These are phyloP conservation scores for Synchiropus splendidus DNA, from an alignment of 2,113 vertebrate genomes.

Conservation along the genomic window DNA sequence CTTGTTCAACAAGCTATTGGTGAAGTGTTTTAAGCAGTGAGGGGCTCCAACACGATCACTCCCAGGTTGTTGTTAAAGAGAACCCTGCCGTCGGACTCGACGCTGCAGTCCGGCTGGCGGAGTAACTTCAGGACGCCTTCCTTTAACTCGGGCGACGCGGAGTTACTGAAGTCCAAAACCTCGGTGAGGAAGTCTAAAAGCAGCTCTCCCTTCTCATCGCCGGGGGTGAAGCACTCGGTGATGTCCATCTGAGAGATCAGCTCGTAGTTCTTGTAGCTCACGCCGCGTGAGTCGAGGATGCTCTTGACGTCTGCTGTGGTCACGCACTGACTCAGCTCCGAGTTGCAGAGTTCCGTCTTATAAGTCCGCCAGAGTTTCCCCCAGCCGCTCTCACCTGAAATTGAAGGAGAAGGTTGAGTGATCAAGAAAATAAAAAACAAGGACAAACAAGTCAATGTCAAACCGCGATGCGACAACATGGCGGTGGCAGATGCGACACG, in stretches of 20 bases:
- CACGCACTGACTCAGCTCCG: constrained; percentile 65
- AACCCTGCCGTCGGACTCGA: constrained; percentile 67
- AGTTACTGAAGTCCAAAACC: constrained; percentile 72
- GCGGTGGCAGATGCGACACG: too few species aligned
- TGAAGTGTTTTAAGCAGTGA: too few species aligned
- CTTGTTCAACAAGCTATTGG: too few species aligned
- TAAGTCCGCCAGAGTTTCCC: constrained; percentile 70
- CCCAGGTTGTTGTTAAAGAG: constrained; percentile 79
- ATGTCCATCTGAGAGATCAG: constrained; percentile 81
- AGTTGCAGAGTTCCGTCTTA: constrained; percentile 46
- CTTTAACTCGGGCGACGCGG: constrained; percentile 73
- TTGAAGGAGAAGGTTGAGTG: too few species aligned
- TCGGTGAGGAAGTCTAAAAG: constrained; percentile 88
- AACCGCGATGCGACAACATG: too few species aligned
- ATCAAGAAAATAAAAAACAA: too few species aligned
- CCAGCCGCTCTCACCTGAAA: constrained; percentile 76
- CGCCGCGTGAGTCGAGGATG: constrained; percentile 65
- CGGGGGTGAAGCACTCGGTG: constrained; percentile 79
- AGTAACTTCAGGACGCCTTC: constrained; percentile 69
- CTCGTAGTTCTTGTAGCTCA: constrained; percentile 67
- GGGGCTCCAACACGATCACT: constrained; percentile 67
- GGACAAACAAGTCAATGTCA: too few species aligned
- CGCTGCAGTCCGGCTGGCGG: constrained; percentile 72
- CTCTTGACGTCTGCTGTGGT: constrained; percentile 66
- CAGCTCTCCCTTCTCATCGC: constrained; percentile 75